Evolutionary conservation across 1,140 invertebrate species (phyloP), one percentile per base, ranked within the genome.

Genomic region (Neomicropteryx cornuta): DNA sequence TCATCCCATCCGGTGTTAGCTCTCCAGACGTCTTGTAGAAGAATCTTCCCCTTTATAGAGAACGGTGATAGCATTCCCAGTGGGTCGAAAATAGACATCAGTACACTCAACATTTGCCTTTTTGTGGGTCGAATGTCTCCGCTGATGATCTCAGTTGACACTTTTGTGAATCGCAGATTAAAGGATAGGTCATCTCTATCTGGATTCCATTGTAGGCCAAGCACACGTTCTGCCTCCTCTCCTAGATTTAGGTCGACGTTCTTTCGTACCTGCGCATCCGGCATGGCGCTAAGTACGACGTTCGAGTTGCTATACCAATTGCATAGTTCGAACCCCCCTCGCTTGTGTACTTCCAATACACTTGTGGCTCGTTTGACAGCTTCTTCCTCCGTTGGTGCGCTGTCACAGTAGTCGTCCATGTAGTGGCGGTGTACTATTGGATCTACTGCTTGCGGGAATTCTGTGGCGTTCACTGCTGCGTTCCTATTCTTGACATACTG

Each of bases 21-120:
- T 18, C 42, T 35, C 55, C 59, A 60, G 5, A 55, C 39, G 2
- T 50, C 42, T 45, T 60, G 56, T 0, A 58, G 14, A 5, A 60
- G 19, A 1, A 58, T 54, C 38, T 53, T 58, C 2, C 36, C 18
- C 10, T 33, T 33, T n/a, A 58, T 42, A 6, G 39, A 42, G 3
- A 52, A 47, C 3, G 55, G 50, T 1, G 46, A 20, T 4, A 60
- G 17, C 5, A 53, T 48, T 5, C 55, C 56, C 6, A 55, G 33
- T 5, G 51, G 53, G 39, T 60, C 54, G 40, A 50, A 60, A 13
- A 59, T 39, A 11, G 24, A 38, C 45, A 47, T 42, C 1, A 41
- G 16, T 1, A 42, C 19, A 17, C 35, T 37, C 1, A 48, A 36
- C 14, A 43, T 18, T 21, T 43, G 19, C 18, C 44, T 31, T 30